phyloP scores from a whole-genome alignment of 2,113 vertebrate species.

The Tetraodon nigroviridis region DNA sequence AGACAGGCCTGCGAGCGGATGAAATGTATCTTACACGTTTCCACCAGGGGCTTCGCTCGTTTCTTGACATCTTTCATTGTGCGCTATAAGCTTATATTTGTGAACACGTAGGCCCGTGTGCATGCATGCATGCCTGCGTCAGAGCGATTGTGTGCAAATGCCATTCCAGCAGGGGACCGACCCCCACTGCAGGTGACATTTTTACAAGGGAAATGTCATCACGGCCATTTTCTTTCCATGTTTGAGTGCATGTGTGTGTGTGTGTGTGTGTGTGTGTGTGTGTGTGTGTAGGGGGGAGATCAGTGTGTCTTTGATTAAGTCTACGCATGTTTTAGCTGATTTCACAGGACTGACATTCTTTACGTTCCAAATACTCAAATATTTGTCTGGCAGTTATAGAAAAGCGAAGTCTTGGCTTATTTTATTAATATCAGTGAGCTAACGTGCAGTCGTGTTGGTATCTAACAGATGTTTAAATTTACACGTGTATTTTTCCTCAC shows the following conservation, averaged over 20 bases:
- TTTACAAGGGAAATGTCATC: constrained; percentile 70
- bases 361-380: too few relatives aligned
- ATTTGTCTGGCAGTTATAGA: neutral
- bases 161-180: constrained; percentile 52
- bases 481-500: neutral
- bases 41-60: constrained; percentile 47
- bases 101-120: constrained; percentile 16
- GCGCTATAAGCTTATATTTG: constrained; percentile 36
- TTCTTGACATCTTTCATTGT: constrained; percentile 55
- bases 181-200: constrained; percentile 68
- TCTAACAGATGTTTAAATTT: constrained; percentile 10
- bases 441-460: neutral
- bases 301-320: constrained; percentile 31
- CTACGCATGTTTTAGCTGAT: constrained; percentile 30
- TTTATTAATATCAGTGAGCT: neutral
- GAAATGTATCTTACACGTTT: constrained; percentile 45
- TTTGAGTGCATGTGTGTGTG: constrained; percentile 1
- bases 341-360: constrained; percentile 35
- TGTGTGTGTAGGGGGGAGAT: neutral
- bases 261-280: constrained; percentile 11
- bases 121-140: neutral
- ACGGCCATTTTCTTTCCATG: constrained; percentile 55
- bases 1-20: constrained; percentile 41
- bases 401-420: neutral
- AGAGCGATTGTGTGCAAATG: constrained; percentile 60